Percentiles rank a stretch among this genome's conserved stretches.
phyloP scores from a whole-genome alignment of 1,140 invertebrate genomes.

The Rhopalosiphum padi region DNA sequence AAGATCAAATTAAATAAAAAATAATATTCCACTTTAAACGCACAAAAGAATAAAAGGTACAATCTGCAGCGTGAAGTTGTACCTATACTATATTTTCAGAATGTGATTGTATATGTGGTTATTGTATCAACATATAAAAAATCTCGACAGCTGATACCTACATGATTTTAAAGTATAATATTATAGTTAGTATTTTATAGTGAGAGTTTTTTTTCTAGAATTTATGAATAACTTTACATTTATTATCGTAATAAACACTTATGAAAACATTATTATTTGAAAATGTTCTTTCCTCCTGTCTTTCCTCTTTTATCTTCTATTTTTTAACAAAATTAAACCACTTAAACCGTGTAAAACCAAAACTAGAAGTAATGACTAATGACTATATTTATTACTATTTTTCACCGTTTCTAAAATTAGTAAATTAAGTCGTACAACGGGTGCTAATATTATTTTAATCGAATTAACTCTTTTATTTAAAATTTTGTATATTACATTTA shows the following conservation, averaged over 20 bases:
- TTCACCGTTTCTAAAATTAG: neutral
- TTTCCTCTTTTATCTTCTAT: neutral
- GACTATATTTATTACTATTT: neutral
- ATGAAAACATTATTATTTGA: neutral
- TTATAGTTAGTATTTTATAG: neutral
- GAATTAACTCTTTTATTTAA: neutral
- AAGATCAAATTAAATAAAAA: neutral
- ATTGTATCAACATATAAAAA: neutral
- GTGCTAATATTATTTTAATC: neutral
- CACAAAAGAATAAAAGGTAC: neutral
- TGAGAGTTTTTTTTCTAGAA: neutral
- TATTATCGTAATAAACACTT: neutral
- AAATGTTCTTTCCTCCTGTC: neutral
- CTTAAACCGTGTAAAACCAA: neutral
- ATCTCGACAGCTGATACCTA: neutral
- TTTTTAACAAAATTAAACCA: neutral
- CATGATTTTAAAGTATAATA: neutral
- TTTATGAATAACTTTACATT: neutral
- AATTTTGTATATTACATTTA: neutral
- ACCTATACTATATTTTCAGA: neutral
- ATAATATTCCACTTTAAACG: neutral
- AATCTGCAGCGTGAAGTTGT: neutral
- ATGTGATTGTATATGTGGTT: neutral
- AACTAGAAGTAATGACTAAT: neutral
- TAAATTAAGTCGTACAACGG: neutral